Evolutionary conservation across 1,140 invertebrate genomes (phyloP).

Genomic region (Drosophila fuyamai): DNA sequence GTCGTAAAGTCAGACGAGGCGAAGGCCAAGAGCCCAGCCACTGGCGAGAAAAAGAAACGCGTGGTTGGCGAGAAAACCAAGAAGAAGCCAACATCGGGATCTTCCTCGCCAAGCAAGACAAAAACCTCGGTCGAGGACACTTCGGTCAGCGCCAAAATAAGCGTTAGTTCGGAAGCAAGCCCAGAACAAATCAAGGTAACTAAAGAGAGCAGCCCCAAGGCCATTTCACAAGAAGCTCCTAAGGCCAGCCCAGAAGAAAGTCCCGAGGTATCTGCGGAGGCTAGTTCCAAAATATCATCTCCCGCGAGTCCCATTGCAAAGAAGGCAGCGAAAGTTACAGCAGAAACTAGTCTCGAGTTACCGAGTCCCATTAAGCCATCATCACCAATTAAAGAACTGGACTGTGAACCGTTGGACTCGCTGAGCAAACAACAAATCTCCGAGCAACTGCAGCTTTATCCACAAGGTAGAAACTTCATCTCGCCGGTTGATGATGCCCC

Average conservation of each 20-base stretch:
- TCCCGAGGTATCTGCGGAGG: constrained; percentile 9
- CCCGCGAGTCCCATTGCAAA: constrained; percentile 17
- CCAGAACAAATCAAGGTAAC: constrained; percentile 6
- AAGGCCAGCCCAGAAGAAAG: constrained; percentile 15
- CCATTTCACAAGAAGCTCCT: constrained; percentile 6
- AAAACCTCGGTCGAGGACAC: constrained; percentile 15
- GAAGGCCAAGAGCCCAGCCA: constrained; percentile 41
- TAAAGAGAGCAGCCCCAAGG: not conserved
- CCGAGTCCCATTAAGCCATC: constrained; percentile 17
- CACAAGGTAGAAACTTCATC: constrained; percentile 46
- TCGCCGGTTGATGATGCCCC: constrained; percentile 50
- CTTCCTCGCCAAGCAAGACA: constrained; percentile 32
- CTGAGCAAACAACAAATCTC: constrained; percentile 52
- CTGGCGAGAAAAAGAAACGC: constrained; percentile 57
- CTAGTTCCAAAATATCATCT: not conserved
- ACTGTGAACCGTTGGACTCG: constrained; percentile 33
- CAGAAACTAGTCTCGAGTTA: not conserved
- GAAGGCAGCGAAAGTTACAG: not conserved
- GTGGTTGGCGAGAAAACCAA: constrained; percentile 26
- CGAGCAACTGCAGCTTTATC: constrained; percentile 36
- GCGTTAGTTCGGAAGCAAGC: not conserved
- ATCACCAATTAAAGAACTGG: constrained; percentile 52
- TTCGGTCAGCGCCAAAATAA: constrained; percentile 1
- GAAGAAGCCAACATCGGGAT: constrained; percentile 29
- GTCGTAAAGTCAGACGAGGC: constrained; percentile 49